Percentiles rank a stretch among this genome's conserved stretches.
Evolutionary conservation across 2,113 vertebrate genomes (phyloP).

Genomic region (Mastomys coucha): DNA sequence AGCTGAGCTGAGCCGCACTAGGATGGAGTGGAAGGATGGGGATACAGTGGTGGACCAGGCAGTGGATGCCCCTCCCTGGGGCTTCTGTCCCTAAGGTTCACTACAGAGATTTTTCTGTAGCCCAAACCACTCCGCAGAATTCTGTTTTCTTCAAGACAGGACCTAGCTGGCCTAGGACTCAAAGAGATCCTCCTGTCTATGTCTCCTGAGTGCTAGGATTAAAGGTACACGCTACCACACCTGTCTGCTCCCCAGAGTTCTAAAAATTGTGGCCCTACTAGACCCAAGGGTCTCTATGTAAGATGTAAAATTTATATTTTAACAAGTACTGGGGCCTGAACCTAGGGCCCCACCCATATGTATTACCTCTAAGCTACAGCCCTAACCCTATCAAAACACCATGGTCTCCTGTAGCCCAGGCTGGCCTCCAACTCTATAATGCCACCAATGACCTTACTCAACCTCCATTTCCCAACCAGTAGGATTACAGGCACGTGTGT

Average conservation of each 20-base stretch:
- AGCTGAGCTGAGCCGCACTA: accelerated
- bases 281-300: neutral
- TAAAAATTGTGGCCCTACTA: neutral
- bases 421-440: neutral
- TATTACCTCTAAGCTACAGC: neutral
- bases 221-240: neutral
- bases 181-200: neutral
- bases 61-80: accelerated
- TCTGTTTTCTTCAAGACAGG: neutral
- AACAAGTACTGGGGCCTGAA: neutral
- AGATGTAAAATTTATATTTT: neutral
- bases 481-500: neutral
- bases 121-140: accelerated
- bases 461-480: neutral
- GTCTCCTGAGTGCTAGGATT: neutral
- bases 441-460: neutral
- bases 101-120: neutral
- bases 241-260: neutral
- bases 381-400: neutral
- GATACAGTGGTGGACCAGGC: accelerated
- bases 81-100: neutral
- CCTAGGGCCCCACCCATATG: no score
- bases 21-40: neutral
- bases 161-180: neutral
- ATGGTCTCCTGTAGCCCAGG: neutral